Evolutionary conservation across 2,797 vertebrate genomes (phyloP), one percentile per base, ranked within the genome.

Genomic region (Mus minutoides): DNA sequence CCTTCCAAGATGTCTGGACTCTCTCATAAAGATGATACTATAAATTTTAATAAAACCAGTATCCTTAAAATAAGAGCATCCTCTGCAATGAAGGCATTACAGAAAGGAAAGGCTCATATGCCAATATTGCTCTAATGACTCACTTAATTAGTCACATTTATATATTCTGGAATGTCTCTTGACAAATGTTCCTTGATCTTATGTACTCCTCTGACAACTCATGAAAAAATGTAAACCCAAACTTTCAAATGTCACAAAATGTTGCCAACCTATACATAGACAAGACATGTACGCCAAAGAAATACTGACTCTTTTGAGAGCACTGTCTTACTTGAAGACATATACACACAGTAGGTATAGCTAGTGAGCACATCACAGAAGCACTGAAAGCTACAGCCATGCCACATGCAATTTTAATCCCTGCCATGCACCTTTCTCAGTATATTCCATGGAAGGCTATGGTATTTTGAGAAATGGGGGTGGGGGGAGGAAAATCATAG

Each of bases 381-480:
- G 73, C 95, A 88, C 73, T 83, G 96, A 93, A 97, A 97, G 77
- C 90, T 86, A 97, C 0, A 98, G 98, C 97, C 98, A 99, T 98
- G 98, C 98, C 91, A 64, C 98, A 98, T 98, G 98, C 98, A 98
- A 82, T 95, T 95, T 94, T 85, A 97, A 95, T 90, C 77, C 96
- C 64, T 95, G 95, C 86, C 98, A 98, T 98, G 98, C 98, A 98
- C 58, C n/a, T 93, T 95, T 98, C 94, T 97, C 80, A 96, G 83
- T 43, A 97, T 97, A 98, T 96, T 97, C 94, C 96, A 98, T 96
- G 95, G 98, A 95, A 97, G 92, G 97, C 95, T 96, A 95, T 93
- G 96, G 96, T 92, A 97, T 91, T 96, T 95, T 95, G 92, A 92
- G 88, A 86, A 94, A 97, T 78, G 71, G 97, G 97, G 64, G 96